Evolutionary conservation across 2,797 vertebrate genomes (phyloP).

Genomic region (Distichodus sexfasciatus): DNA sequence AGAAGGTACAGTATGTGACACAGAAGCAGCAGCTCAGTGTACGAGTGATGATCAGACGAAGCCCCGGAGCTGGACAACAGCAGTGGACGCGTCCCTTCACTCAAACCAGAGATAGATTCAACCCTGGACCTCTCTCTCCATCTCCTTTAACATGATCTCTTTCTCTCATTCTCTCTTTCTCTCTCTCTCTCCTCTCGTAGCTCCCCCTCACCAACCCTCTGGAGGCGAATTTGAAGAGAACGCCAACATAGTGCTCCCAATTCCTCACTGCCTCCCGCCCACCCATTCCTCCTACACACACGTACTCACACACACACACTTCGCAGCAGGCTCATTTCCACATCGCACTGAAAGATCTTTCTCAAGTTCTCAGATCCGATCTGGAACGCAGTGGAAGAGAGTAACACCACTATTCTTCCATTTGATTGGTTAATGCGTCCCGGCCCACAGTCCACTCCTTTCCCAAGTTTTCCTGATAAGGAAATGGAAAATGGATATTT

Average conservation of each 20-base stretch:
- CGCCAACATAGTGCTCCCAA: conserved; percentile 26
- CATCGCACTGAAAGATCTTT: conserved; percentile 13
- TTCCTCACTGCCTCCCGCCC: conserved; percentile 31
- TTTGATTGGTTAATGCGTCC: background rate
- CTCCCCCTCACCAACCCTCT: conserved; percentile 36
- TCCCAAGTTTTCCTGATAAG: background rate
- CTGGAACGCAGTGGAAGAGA: background rate
- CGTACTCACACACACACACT: conserved; percentile 19
- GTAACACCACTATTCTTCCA: background rate
- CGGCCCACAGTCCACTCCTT: background rate
- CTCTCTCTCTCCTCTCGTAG: background rate
- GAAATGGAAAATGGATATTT: background rate
- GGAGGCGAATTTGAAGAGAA: conserved; percentile 46
- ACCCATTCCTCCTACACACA: conserved; percentile 28
- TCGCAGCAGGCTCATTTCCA: conserved; percentile 31
- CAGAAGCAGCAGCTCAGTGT: no score
- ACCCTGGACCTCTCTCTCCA: background rate
- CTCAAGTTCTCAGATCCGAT: conserved; percentile 9
- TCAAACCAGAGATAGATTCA: background rate
- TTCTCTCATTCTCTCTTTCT: background rate
- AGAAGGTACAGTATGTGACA: background rate
- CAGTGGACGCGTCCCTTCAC: background rate
- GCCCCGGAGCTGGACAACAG: no score
- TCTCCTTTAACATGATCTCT: no score
- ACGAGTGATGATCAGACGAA: no score